Evolutionary conservation across 2,797 vertebrate genomes (phyloP).

Genomic region (Danio albolineatus): DNA sequence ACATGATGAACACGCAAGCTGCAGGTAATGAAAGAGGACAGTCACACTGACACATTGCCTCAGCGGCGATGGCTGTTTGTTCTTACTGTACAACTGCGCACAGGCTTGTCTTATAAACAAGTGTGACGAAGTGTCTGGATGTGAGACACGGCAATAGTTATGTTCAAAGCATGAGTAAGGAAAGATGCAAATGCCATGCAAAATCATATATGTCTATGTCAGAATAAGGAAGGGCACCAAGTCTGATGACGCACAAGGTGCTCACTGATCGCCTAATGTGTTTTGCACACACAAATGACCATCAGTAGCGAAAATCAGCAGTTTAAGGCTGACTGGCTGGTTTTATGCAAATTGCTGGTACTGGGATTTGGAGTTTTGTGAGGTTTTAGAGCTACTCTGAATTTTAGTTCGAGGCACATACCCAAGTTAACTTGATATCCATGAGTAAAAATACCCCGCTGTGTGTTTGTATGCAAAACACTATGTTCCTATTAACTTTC

Average conservation of each 20-base stretch:
- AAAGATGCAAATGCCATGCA: neutral
- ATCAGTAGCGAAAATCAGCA: neutral
- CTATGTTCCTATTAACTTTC: neutral
- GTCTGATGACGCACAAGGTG: too few species aligned
- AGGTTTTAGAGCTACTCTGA: neutral
- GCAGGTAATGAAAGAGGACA: conserved; percentile 17
- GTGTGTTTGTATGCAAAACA: neutral
- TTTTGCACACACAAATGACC: neutral
- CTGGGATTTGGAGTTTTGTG: neutral
- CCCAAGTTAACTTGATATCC: neutral
- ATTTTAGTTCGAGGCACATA: neutral
- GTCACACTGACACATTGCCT: conserved; percentile 2
- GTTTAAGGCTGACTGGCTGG: too few species aligned
- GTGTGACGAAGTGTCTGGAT: neutral
- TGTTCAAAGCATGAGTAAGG: neutral
- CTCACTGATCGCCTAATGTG: neutral
- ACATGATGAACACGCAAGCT: neutral
- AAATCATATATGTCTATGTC: neutral
- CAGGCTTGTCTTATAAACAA: conserved; percentile 2
- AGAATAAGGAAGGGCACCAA: neutral
- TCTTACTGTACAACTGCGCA: neutral
- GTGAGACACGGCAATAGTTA: neutral
- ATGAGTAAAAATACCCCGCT: neutral
- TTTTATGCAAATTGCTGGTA: neutral
- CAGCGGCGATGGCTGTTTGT: neutral